phyloP scores from a whole-genome alignment of 1,140 invertebrate species.

The fruit fly (Drosophila melanogaster) region DNA sequence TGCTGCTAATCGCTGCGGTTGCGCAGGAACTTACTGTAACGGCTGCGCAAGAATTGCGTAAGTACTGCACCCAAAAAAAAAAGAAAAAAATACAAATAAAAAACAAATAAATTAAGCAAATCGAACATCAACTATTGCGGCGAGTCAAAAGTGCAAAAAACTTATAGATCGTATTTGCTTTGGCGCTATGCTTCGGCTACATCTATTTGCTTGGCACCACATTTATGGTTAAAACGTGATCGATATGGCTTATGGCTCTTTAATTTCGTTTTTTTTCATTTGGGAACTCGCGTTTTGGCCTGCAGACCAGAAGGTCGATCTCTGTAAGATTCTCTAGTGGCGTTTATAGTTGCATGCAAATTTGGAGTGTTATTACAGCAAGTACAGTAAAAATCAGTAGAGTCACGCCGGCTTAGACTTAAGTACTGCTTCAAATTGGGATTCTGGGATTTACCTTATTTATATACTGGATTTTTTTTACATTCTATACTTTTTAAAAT shows the following conservation, averaged over 20 bases:
- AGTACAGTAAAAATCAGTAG: conserved; percentile 15
- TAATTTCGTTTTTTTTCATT: conserved; percentile 34
- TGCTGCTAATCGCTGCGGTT: conserved; percentile 69
- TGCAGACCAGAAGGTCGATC: conserved; percentile 44
- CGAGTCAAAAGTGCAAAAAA: conserved; percentile 31
- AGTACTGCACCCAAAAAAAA: conserved; percentile 68
- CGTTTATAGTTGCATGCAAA: conserved; percentile 24
- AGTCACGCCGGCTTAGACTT: not conserved
- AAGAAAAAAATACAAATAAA: conserved; percentile 8
- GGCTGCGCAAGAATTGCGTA: conserved; percentile 81
- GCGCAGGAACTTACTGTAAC: conserved; percentile 65
- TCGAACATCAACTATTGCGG: conserved; percentile 4
- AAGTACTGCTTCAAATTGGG: not conserved
- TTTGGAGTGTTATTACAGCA: conserved; percentile 11
- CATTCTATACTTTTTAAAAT: too few relatives aligned
- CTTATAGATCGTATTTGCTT: conserved; percentile 47
- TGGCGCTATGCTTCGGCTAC: conserved; percentile 22
- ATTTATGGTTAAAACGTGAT: conserved; percentile 77
- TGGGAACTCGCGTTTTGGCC: conserved; percentile 26
- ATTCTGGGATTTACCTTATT: not conserved
- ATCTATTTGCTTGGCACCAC: conserved; percentile 25
- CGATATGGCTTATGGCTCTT: conserved; percentile 53
- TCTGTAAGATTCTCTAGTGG: conserved; percentile 58
- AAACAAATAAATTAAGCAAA: conserved; percentile 16
- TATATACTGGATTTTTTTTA: too few relatives aligned